These are phyloP conservation scores for Platerodrilus igneus DNA, from an alignment of 2,888 invertebrate genomes.

Conservation along the genomic window DNA sequence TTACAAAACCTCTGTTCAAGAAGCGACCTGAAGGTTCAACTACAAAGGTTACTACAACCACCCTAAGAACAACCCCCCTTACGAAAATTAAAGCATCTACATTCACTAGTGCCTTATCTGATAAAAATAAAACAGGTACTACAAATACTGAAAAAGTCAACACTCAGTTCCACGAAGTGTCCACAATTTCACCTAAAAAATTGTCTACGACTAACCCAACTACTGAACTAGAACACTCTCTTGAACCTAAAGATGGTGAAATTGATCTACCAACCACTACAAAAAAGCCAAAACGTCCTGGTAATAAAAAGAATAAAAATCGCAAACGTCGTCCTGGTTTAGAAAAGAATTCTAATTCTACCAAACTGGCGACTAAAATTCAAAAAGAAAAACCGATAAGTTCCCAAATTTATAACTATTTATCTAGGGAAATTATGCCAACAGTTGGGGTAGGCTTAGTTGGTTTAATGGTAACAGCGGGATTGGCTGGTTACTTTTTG, in stretches of 20 bases:
- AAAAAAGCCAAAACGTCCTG: slow-evolving; percentile 37
- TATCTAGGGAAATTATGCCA: slow-evolving; percentile 76
- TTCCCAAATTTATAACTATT: slow-evolving; percentile 71
- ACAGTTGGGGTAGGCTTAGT: slow-evolving; percentile 73
- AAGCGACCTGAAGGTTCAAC: slow-evolving; percentile 40
- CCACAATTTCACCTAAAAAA: slow-evolving; percentile 7
- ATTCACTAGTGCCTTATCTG: slow-evolving; percentile 52
- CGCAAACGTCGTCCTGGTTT: slow-evolving; percentile 56
- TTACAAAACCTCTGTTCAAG: slow-evolving; percentile 39
- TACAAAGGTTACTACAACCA: slow-evolving; percentile 32
- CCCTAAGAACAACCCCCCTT: slow-evolving; percentile 17
- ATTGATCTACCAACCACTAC: slow-evolving; percentile 34
- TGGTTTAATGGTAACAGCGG: slow-evolving; percentile 68
- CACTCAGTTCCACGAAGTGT: not conserved
- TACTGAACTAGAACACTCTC: slow-evolving; percentile 9
- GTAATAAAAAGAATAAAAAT: slow-evolving; percentile 57
- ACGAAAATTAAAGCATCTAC: slow-evolving; percentile 62
- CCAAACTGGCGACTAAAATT: slow-evolving; percentile 35
- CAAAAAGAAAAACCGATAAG: slow-evolving; percentile 58
- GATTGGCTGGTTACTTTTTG: slow-evolving; percentile 70
- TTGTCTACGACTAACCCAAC: slow-evolving; percentile 11
- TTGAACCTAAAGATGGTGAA: slow-evolving; percentile 44
- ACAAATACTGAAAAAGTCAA: slow-evolving; percentile 37
- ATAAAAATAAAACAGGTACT: slow-evolving; percentile 45
- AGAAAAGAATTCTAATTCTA: slow-evolving; percentile 46